A percentile compares a stretch with the other conserved stretches of the same genome.
Evolutionary conservation across 2,797 vertebrate genomes (phyloP).

Genomic region (Clarias laeviceps): DNA sequence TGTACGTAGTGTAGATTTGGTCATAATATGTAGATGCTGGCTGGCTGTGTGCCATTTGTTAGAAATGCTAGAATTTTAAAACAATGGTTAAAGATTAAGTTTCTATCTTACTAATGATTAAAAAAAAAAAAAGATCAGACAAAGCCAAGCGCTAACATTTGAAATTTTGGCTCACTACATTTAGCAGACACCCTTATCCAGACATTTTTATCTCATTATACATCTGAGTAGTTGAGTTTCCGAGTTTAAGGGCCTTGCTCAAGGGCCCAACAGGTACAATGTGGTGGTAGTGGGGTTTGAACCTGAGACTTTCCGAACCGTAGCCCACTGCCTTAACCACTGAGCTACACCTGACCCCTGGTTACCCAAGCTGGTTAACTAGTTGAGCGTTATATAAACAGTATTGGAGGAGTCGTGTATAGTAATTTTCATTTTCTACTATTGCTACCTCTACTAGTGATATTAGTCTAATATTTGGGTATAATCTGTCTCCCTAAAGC

Average conservation of each 20-base stretch:
- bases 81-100: no score
- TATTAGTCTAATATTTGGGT: background rate
- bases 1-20: background rate
- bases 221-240: no score
- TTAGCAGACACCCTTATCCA: no score
- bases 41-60: background rate
- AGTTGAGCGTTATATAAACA: background rate
- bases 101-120: background rate
- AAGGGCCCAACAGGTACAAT: no score
- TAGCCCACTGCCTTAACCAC: no score
- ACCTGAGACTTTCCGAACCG: no score
- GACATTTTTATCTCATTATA: no score
- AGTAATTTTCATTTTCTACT: background rate
- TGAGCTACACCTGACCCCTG: no score
- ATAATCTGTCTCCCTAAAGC: background rate
- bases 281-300: no score
- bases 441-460: background rate
- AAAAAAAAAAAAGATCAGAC: background rate
- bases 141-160: no score
- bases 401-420: background rate
- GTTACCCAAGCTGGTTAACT: background rate
- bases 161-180: no score
- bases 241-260: no score
- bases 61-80: background rate
- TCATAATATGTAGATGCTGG: background rate